Evolutionary conservation across 2,888 invertebrate species (phyloP), one percentile per base, ranked within the genome.

Genomic region (Mechanitis mazaeus): DNA sequence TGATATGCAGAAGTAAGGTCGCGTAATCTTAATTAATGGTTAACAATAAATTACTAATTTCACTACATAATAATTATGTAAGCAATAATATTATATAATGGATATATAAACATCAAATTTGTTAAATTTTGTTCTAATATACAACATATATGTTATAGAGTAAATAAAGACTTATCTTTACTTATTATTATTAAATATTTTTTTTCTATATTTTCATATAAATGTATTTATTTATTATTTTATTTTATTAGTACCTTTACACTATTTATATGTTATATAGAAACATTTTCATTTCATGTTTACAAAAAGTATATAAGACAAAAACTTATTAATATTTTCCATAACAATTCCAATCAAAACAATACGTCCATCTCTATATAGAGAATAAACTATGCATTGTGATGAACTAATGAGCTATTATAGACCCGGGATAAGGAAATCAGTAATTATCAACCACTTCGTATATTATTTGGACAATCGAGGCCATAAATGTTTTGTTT

Each of bases 331-430:
- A 20, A 20, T 20, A 20, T 20, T 31, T 31, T 55, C 38, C 12
- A 55, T 35, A 31, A 28, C 33, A 35, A 38, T 55, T 5, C 35
- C 20, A 55, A 61, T 54, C 57, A 57, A 58, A 35, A 45, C 56
- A 33, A 63, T 61, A 64, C 59, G 45, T 42, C 35, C 58, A 11
- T n/a, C n/a, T 9, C 61, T 57, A 56, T 61, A 60, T 59, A 64
- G 33, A 58, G 56, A 63, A 45, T 45, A 3, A 74, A 72, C 70
- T 65, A 66, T 66, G 72, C 59, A 74, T 74, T 74, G 72, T 71
- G 57, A 60, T 60, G 46, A 54, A 28, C 67, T 69, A 71, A 72
- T 69, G 71, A 67, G 63, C 65, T 56, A 68, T 67, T 59, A 67
- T 45, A 55, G 47, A 60, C 62, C 62, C 64, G 58, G 61, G 60